Evolutionary conservation across 2,113 vertebrate genomes (phyloP).

Genomic region (Bufo gargarizans): DNA sequence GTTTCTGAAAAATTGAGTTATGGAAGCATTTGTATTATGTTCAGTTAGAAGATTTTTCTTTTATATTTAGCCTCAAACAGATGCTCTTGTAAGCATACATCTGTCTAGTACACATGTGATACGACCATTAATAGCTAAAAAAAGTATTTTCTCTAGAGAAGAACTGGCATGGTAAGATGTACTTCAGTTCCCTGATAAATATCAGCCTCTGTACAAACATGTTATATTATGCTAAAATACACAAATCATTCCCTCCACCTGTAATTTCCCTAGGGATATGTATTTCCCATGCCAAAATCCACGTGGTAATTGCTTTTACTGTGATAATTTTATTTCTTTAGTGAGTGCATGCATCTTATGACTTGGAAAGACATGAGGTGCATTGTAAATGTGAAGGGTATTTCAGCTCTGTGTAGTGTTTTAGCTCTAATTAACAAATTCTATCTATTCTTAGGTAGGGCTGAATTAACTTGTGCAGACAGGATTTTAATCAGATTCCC

Average conservation of each 20-base stretch:
- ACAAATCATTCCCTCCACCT: conserved; percentile 10
- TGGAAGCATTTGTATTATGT: not conserved
- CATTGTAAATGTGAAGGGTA: not conserved
- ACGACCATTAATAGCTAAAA: not conserved
- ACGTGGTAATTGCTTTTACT: not conserved
- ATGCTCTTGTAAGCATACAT: not conserved
- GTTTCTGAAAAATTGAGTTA: not conserved
- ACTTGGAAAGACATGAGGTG: not conserved
- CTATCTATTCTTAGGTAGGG: not conserved
- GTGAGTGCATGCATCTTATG: not conserved
- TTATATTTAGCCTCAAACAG: not conserved
- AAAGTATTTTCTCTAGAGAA: conserved; percentile 7
- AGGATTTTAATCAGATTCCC: not conserved
- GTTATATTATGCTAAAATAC: conserved; percentile 34
- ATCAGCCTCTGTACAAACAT: not conserved
- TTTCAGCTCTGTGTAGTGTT: not conserved
- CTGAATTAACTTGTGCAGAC: conserved; percentile 2
- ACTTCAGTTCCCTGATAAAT: conserved; percentile 15
- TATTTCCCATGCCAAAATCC: not conserved
- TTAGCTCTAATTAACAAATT: not conserved
- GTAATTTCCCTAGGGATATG: conserved; percentile 25
- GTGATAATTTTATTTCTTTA: conserved; percentile 9
- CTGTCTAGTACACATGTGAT: not conserved
- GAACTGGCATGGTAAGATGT: not conserved
- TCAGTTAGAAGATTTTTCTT: not conserved